phyloP scores from a whole-genome alignment of 2,888 invertebrate species.

The Plebejus anna region DNA sequence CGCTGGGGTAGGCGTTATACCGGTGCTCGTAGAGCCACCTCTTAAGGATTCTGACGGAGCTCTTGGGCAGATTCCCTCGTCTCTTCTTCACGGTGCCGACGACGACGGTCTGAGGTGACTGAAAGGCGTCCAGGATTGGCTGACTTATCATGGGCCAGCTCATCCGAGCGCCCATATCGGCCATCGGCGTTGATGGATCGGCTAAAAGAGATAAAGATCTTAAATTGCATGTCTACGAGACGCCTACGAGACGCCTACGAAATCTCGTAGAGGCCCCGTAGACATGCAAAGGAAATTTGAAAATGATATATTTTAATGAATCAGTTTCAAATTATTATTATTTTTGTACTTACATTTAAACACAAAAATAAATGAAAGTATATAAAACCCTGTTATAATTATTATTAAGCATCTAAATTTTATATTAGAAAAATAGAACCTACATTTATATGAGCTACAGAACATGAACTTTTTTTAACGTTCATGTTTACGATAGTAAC shows the following conservation, averaged over 20 bases:
- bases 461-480: too few relatives aligned
- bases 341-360: too few relatives aligned
- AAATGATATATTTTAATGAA: too few relatives aligned
- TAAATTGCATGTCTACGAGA: not conserved
- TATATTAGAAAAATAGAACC: too few relatives aligned
- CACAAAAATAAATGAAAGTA: too few relatives aligned
- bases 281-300: not conserved
- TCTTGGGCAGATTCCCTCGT: conserved; percentile 94
- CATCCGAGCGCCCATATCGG: conserved; percentile 75
- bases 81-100: conserved; percentile 85
- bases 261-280: not conserved
- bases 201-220: not conserved
- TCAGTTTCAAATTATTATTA: not conserved
- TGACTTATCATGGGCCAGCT: conserved; percentile 39
- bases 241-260: not conserved
- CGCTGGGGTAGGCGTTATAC: conserved; percentile 96
- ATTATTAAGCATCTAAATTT: too few relatives aligned
- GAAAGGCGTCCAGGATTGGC: conserved; percentile 34
- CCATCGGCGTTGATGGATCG: conserved; percentile 78
- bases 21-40: conserved; percentile 96
- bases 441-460: too few relatives aligned
- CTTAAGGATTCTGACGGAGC: conserved; percentile 94
- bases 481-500: too few relatives aligned
- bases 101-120: conserved; percentile 48
- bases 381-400: too few relatives aligned